Evolutionary conservation across 2,888 invertebrate genomes (phyloP), one percentile per base, ranked within the genome.

Genomic region (Crioceris asparagi): DNA sequence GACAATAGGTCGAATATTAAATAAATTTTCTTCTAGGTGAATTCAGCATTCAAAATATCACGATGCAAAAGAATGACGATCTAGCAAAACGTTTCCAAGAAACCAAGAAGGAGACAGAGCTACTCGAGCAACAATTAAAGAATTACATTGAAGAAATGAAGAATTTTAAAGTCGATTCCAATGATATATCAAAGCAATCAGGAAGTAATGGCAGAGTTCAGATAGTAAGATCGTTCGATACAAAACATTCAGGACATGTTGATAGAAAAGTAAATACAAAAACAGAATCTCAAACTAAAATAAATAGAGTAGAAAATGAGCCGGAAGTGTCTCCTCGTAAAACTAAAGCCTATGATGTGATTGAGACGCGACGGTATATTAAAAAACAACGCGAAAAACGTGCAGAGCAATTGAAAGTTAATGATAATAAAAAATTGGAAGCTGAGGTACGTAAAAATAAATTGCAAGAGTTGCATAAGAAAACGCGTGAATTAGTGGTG

Each of bases 301-400:
- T 21, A 23, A 29, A 23, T 17, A 31, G 21, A 36, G 29, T 27
- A 17, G 11, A 32, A 21, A 37, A 31, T 14, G 11, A 32, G 40
- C 15, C 27, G 17, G 27, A 32, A 14, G 34, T 35, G n/a, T 40
- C 41, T 31, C 45, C 45, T 12, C 51, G 44, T 35, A 55, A 54
- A 40, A 29, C 29, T 6, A 49, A 54, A 41, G 45, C 50, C 38
- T 74, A 75, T 49, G 66, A 72, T 56, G 61, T 65, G 1, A 66
- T 69, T 35, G 66, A 68, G 45, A 67, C 74, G 1, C 59, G 71
- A 3, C 66, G 68, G 43, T 76, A 66, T 52, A 75, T 76, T 46
- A 66, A 66, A 45, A 69, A 68, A 46, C 72, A 75, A 53, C 68
- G 64, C 47, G 66, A 67, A 38, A 69, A 70, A 48, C 57, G 74